These are phyloP conservation scores for Erebia palarica DNA, from an alignment of 2,888 invertebrate species.

Conservation along the genomic window DNA sequence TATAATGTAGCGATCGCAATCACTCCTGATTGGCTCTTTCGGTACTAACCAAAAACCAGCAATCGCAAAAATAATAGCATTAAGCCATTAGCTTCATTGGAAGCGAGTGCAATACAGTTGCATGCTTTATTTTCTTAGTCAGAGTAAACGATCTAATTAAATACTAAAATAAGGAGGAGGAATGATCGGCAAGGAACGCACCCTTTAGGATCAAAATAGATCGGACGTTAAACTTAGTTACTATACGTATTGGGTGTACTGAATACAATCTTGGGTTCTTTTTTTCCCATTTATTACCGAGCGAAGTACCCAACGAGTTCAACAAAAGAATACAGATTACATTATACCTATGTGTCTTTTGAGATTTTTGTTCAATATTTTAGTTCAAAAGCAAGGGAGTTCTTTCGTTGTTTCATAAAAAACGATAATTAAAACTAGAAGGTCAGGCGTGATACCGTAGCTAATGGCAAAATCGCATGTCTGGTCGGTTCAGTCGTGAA, in stretches of 20 bases:
- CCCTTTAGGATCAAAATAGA: slow-evolving; percentile 34
- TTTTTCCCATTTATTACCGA: background rate
- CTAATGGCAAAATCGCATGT: slow-evolving; percentile 29
- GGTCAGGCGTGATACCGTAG: background rate
- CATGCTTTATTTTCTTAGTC: background rate
- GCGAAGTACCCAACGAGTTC: background rate
- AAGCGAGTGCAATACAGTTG: background rate
- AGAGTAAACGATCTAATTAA: slow-evolving; percentile 25
- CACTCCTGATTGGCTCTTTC: no score
- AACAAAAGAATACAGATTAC: slow-evolving; percentile 1
- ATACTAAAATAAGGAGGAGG: slow-evolving; percentile 27
- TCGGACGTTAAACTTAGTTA: slow-evolving; percentile 29
- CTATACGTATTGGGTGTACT: slow-evolving; percentile 2
- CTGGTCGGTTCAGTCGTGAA: background rate
- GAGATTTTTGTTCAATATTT: background rate
- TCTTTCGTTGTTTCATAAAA: no score
- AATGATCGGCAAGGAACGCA: slow-evolving; percentile 33
- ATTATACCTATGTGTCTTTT: background rate
- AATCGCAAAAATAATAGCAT: no score
- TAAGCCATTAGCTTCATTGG: background rate
- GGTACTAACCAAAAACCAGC: no score
- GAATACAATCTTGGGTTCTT: background rate
- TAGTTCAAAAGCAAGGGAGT: no score
- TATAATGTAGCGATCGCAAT: no score
- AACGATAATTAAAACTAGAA: background rate